These are phyloP conservation scores for Formicarius rufipectus DNA, from an alignment of 2,113 vertebrate species.

Conservation along the genomic window DNA sequence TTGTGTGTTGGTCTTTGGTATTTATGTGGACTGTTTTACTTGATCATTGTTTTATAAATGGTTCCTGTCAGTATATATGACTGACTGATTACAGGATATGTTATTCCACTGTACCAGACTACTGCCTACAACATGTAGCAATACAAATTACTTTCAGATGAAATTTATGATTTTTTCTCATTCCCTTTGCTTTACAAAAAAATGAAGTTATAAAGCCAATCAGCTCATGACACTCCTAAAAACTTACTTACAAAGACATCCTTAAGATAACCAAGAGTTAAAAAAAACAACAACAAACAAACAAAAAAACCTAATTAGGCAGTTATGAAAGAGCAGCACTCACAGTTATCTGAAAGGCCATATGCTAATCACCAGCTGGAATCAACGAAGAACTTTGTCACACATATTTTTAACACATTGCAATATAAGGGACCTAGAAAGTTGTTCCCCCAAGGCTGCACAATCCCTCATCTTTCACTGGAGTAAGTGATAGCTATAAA, in stretches of 20 bases:
- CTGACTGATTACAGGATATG: not conserved
- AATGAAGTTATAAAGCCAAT: not conserved
- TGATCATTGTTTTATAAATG: not conserved
- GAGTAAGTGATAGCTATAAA: not conserved
- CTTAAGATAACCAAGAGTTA: not conserved
- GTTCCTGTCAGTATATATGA: not conserved
- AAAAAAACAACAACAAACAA: too few relatives aligned
- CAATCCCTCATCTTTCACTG: not conserved
- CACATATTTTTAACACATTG: not conserved
- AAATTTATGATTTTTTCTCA: not conserved
- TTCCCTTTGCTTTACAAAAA: not conserved
- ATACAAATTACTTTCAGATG: not conserved
- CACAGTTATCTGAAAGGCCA: not conserved
- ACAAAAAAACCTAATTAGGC: not conserved
- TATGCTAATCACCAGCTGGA: not conserved
- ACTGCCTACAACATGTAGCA: not conserved
- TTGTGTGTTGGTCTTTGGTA: not conserved
- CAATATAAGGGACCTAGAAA: not conserved
- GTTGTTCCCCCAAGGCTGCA: not conserved
- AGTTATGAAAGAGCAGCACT: not conserved
- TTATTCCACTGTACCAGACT: not conserved
- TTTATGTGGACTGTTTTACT: not conserved
- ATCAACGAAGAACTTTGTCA: not conserved
- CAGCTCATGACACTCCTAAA: not conserved
- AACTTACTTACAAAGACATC: not conserved